A percentile compares a stretch with the other conserved stretches of the same genome.
phyloP scores from a whole-genome alignment of 2,797 vertebrate species.

The Poeciliopsis paucimaculata region DNA sequence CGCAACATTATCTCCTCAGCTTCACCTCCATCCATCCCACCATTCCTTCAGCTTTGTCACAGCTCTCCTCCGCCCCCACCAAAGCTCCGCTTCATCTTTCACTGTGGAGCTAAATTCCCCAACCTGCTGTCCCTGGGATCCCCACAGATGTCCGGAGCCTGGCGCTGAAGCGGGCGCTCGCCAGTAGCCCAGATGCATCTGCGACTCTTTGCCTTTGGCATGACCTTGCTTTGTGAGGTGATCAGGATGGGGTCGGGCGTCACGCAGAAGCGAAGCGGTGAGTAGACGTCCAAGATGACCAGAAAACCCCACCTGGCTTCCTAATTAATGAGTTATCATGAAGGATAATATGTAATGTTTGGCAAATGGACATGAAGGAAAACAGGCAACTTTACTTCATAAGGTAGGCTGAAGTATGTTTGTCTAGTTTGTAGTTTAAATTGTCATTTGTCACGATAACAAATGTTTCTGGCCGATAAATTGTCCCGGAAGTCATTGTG shows the following conservation, averaged over 20 bases:
- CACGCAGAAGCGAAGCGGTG: conserved; percentile 70
- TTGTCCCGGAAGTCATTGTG: too few species aligned
- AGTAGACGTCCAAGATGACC: conserved; percentile 40
- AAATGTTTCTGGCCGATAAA: too few species aligned
- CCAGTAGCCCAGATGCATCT: conserved; percentile 80
- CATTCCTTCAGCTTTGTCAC: conserved; percentile 6
- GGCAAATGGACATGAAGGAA: not conserved
- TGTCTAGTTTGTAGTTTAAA: not conserved
- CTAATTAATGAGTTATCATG: not conserved
- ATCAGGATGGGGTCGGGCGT: conserved; percentile 65
- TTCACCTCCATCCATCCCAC: conserved; percentile 3
- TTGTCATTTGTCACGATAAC: too few species aligned
- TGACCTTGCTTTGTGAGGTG: conserved; percentile 72
- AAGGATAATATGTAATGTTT: not conserved
- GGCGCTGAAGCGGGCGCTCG: conserved; percentile 63
- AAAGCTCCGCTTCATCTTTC: not conserved
- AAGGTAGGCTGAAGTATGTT: not conserved
- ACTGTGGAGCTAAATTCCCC: conserved; percentile 44
- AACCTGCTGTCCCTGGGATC: conserved; percentile 43
- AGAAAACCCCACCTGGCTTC: not conserved
- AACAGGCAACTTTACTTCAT: not conserved
- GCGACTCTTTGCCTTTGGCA: conserved; percentile 73
- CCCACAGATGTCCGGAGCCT: conserved; percentile 66
- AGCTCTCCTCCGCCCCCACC: not conserved
- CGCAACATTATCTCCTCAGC: conserved; percentile 7